A percentile compares a stretch with the other conserved stretches of the same genome.
These are phyloP conservation scores for Blastomussa wellsi DNA, from an alignment of 92 coral and sea anemone species.

Conservation along the genomic window DNA sequence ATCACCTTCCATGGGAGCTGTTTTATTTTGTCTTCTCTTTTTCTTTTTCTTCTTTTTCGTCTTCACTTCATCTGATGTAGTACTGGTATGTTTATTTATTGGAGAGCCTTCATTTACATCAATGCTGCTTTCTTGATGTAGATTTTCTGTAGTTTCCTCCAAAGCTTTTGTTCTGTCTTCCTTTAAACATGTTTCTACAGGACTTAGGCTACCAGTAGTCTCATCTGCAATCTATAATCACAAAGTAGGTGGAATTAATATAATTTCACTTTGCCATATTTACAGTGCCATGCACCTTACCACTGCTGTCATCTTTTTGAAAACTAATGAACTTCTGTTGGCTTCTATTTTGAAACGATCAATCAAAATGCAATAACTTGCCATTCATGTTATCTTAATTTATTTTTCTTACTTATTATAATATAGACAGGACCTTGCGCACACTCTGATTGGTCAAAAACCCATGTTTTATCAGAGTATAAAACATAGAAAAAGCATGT, in stretches of 20 bases:
- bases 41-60: conserved; percentile 80
- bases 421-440: too few relatives aligned
- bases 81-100: conserved; percentile 19
- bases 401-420: too few relatives aligned
- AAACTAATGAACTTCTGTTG: too few relatives aligned
- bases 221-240: conserved; percentile 12
- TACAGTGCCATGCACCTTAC: not conserved
- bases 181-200: conserved; percentile 3
- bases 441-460: too few relatives aligned
- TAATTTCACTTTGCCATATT: not conserved
- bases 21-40: conserved; percentile 63
- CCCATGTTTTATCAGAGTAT: too few relatives aligned
- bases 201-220: conserved; percentile 1
- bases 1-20: conserved; percentile 72
- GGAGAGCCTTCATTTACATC: conserved; percentile 4
- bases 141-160: conserved; percentile 1
- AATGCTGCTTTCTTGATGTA: not conserved
- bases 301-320: not conserved
- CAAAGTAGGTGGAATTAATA: not conserved
- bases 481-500: too few relatives aligned
- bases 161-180: not conserved
- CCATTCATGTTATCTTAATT: too few relatives aligned
- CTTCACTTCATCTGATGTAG: conserved; percentile 49
- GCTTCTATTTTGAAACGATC: too few relatives aligned
- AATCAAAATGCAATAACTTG: too few relatives aligned